These are phyloP conservation scores for Dryomyza anilis DNA, from an alignment of 2,888 invertebrate species.

Conservation along the genomic window DNA sequence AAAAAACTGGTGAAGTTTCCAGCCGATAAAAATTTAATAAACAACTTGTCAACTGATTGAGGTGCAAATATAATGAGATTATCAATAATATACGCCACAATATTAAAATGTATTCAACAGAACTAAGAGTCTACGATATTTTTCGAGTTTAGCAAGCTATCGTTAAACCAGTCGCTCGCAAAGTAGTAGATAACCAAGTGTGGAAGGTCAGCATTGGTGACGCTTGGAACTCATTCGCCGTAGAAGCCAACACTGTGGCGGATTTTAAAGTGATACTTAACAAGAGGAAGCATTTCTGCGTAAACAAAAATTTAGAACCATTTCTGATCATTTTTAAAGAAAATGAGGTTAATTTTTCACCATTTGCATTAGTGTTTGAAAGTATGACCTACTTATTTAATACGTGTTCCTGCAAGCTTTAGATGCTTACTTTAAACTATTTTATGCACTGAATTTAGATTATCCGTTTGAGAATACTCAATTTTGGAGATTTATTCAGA, in stretches of 20 bases:
- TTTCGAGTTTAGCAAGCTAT: conserved; percentile 2
- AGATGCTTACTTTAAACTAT: too few species aligned
- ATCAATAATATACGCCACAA: not conserved
- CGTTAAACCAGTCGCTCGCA: conserved; percentile 8
- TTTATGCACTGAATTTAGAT: not conserved
- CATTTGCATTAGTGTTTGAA: not conserved
- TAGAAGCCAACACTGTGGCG: conserved; percentile 2
- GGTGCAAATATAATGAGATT: not conserved
- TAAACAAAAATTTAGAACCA: not conserved
- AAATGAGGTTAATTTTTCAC: not conserved
- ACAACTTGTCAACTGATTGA: not conserved
- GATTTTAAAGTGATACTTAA: not conserved
- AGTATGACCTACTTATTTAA: not conserved
- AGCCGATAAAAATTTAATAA: not conserved
- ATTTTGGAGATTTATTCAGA: not conserved
- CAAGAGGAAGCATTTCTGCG: conserved; percentile 11
- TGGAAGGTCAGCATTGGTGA: conserved; percentile 21
- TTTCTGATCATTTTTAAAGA: not conserved
- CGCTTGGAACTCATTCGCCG: conserved; percentile 11
- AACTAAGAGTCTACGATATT: conserved; percentile 1
- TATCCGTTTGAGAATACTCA: not conserved
- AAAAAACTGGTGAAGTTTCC: conserved; percentile 3
- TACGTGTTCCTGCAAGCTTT: not conserved
- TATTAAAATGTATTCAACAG: conserved; percentile 5
- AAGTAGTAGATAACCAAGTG: conserved; percentile 7